A percentile compares a stretch with the other conserved stretches of the same genome.
These are phyloP conservation scores for Synaphobranchus kaupii DNA, from an alignment of 2,797 vertebrate genomes.

Conservation along the genomic window DNA sequence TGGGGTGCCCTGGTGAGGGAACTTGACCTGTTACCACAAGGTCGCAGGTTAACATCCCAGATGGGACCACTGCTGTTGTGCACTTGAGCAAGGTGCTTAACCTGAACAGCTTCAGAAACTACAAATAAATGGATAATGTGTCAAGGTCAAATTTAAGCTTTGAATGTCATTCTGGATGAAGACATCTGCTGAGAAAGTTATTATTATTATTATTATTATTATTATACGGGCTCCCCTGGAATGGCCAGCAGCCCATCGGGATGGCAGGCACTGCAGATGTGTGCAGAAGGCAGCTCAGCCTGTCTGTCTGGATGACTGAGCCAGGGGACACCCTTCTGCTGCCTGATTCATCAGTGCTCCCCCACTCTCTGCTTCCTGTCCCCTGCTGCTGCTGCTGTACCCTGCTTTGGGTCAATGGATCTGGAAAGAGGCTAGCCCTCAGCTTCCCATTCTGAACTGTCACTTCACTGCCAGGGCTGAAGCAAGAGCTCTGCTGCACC, in stretches of 20 bases:
- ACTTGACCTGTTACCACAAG: neutral
- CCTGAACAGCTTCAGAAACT: neutral
- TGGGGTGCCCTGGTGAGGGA: neutral
- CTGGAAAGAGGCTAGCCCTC: no score
- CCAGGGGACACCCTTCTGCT: neutral
- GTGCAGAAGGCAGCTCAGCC: neutral
- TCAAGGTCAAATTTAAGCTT: neutral
- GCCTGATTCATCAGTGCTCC: neutral
- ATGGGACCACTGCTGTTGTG: neutral
- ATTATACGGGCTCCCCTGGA: no score
- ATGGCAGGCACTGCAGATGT: neutral
- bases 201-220: neutral
- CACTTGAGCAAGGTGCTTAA: neutral
- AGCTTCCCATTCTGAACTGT: no score
- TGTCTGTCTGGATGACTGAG: neutral
- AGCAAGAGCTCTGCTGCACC: no score
- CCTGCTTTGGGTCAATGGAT: neutral
- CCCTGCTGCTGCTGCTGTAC: neutral
- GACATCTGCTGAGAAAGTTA: neutral
- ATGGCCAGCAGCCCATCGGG: no score
- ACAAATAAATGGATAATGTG: neutral
- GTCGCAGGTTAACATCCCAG: conserved; percentile 5
- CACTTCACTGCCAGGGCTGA: no score
- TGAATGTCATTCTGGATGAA: neutral
- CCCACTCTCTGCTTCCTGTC: neutral